Base-by-base conservation (phyloP, 2,888 invertebrate species). In the Fragum sueziense region DNA sequence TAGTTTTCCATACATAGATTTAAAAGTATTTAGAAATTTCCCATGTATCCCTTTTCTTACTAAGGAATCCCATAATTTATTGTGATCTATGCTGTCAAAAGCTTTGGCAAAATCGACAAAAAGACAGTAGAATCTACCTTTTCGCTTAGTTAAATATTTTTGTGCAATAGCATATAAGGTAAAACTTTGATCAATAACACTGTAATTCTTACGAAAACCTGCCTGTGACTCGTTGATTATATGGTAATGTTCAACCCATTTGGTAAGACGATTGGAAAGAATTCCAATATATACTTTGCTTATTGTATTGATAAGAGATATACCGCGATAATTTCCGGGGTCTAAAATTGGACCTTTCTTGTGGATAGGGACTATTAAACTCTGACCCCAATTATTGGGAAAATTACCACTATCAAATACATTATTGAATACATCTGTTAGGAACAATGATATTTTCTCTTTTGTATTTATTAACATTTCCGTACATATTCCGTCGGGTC, bases 51-150 rank as follows among this genome's bases (percentile, higher is more conserved):
- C 76, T 22, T 68, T 59, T 22, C 41, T 72, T 25, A 31, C 52
- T 1, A 77, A 34, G 22, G 73, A 74, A 17, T 71, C 52, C 59
- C 70, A 78, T 11, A 78, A 37, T 25, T 47, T 70, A 27, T 37
- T n/a, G 34, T 77, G 73, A 17, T 74, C 29, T 41, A 81, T 33
- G 2, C n/a, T 68, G 52, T 82, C 81, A 34, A 82, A 82, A 14
- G 71, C 41, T 41, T 41, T 41, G 17, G 41, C 9, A 41, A 41
- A 41, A 17, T 41, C 41, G 41, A 41, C 41, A 41, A 41, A 41
- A 41, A 41, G 41, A 41, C 41, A 41, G 41, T 41, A 41, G 17
- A 41, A 41, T 41, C 41, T 9, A 41, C 41, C 41, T 41, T 41
- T 41, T 41, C 41, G 41, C 17, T 41, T 41, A 11, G 41, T 41